These are phyloP conservation scores for Drosophila pseudoobscura DNA, from an alignment of 1,140 invertebrate genomes.

Conservation along the genomic window DNA sequence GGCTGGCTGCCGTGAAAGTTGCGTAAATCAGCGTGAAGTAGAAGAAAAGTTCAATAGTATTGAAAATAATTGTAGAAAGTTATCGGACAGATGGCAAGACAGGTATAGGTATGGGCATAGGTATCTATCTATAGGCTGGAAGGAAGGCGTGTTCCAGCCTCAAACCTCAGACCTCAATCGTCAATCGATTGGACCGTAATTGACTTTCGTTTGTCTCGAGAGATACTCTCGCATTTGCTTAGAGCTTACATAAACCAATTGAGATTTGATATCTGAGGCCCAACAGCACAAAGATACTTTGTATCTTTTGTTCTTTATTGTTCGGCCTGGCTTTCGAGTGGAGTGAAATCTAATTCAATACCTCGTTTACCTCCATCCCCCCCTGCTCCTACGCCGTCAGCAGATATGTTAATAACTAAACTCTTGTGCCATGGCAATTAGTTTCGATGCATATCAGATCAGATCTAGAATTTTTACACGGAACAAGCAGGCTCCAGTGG, in stretches of 20 bases:
- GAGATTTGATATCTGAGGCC: constrained; percentile 11
- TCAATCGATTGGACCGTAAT: constrained; percentile 64
- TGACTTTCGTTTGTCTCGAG: constrained; percentile 52
- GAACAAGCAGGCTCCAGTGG: constrained; percentile 39
- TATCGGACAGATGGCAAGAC: constrained; percentile 44
- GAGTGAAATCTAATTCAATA: constrained; percentile 7
- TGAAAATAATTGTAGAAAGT: constrained; percentile 80
- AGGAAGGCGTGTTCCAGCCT: constrained; percentile 49
- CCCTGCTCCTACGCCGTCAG: not conserved
- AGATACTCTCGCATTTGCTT: constrained; percentile 10
- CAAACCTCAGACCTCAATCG: constrained; percentile 7
- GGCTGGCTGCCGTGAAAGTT: constrained; percentile 73
- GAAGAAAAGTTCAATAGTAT: constrained; percentile 80
- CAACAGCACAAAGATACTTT: not conserved
- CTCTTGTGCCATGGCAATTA: constrained; percentile 38
- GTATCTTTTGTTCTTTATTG: constrained; percentile 4
- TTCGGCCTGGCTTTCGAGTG: too few species aligned
- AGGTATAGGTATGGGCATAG: constrained; percentile 18
- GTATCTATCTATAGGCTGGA: constrained; percentile 15
- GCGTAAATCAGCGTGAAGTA: constrained; percentile 81
- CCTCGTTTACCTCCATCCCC: not conserved
- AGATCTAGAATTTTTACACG: constrained; percentile 24
- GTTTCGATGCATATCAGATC: constrained; percentile 38
- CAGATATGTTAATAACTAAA: constrained; percentile 35
- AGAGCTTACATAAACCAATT: constrained; percentile 17